phyloP scores from a whole-genome alignment of 2,888 invertebrate species.

The Agriotes lineatus region DNA sequence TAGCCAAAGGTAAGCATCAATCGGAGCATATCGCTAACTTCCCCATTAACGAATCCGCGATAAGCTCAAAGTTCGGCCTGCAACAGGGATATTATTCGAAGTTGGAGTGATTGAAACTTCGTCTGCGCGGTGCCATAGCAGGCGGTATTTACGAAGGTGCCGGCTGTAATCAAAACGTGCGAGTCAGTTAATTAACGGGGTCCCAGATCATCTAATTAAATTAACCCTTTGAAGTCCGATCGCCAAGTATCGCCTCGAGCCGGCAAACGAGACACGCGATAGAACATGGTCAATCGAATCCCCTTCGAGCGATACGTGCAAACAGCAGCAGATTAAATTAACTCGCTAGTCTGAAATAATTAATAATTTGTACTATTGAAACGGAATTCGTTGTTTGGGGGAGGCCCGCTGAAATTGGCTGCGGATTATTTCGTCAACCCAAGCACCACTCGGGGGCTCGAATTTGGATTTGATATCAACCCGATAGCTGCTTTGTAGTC shows the following conservation, averaged over 20 bases:
- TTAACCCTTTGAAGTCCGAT: constrained; percentile 56
- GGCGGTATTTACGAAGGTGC: constrained; percentile 49
- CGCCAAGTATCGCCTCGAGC: constrained; percentile 35
- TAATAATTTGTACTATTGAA: not conserved
- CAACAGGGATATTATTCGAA: not conserved
- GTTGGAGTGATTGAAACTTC: not conserved
- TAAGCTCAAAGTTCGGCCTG: not conserved
- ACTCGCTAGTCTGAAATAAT: not conserved
- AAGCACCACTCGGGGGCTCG: no score
- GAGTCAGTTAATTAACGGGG: constrained; percentile 53
- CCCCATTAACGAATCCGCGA: no score
- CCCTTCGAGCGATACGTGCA: constrained; percentile 22
- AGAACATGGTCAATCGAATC: constrained; percentile 38
- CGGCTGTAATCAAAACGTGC: constrained; percentile 51
- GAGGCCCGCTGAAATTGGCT: no score
- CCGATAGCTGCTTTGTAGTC: no score
- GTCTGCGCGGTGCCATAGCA: constrained; percentile 2
- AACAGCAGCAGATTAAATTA: constrained; percentile 15
- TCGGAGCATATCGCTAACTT: no score
- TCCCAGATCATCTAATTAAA: constrained; percentile 54
- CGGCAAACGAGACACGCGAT: constrained; percentile 37
- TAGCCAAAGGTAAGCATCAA: not conserved
- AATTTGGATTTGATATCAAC: no score
- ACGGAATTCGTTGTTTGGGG: not conserved
- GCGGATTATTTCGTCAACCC: no score